Percentiles rank a stretch among this genome's conserved stretches.
phyloP scores from a whole-genome alignment of 1,140 invertebrate genomes.

The Rhyacophila brunnea region DNA sequence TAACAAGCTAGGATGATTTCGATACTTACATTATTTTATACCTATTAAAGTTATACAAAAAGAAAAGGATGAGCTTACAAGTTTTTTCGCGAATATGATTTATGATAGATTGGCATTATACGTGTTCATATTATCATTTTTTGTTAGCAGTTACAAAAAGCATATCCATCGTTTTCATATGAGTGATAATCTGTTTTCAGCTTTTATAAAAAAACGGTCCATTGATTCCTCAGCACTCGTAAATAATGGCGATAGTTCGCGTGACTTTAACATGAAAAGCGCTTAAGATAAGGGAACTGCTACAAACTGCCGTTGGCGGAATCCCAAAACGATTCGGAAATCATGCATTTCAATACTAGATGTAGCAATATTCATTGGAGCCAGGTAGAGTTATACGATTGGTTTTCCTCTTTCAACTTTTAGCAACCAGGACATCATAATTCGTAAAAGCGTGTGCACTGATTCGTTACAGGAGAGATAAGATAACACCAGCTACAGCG shows the following conservation, averaged over 20 bases:
- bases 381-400: constrained; percentile 21
- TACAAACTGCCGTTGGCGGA: neutral
- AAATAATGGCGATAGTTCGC: constrained; percentile 27
- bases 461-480: constrained; percentile 34
- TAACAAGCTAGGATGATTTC: too few species aligned
- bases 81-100: too few species aligned
- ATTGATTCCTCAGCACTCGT: constrained; percentile 27
- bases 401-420: constrained; percentile 31
- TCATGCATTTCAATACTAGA: constrained; percentile 3
- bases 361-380: constrained; percentile 22
- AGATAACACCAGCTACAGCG: constrained; percentile 30
- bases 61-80: too few species aligned
- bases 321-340: constrained; percentile 10
- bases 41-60: too few species aligned
- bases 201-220: constrained; percentile 19
- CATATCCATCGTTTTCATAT: constrained; percentile 8
- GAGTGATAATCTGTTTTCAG: constrained; percentile 22
- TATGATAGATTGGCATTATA: too few species aligned
- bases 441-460: constrained; percentile 37
- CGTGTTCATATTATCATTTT: too few species aligned
- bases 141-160: neutral
- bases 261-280: constrained; percentile 30
- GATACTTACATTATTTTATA: too few species aligned
- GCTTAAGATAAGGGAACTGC: constrained; percentile 27
- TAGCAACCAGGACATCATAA: constrained; percentile 27